Base-by-base conservation (phyloP, 2,797 vertebrate species). In the Pseudochirops corinnae region DNA sequence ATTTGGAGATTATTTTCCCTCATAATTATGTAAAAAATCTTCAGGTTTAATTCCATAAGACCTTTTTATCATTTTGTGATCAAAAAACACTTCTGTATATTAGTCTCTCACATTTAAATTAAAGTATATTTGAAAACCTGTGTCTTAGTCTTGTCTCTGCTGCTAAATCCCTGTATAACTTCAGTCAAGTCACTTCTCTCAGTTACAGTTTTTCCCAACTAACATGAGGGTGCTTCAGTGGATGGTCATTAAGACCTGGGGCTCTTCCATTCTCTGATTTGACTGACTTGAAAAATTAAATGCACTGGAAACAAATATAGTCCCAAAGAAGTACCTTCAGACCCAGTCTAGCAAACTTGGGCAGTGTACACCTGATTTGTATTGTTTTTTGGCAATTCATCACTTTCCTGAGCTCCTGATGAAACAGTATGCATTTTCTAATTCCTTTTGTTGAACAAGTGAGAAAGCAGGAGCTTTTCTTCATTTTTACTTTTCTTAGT, bases 271-370 rank as follows among this genome's bases (percentile, higher is more conserved):
- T 67, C 33, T 67, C 5, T 33, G 33, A 67, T 67, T 67, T 74
- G 39, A 0, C 39, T 50, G 67, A 90, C 31, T 96, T 96, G 55
- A 94, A 67, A 96, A 93, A 93, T 93, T 96, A 53, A 95, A 94
- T 94, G 91, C 29, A 10, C 9, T 90, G 91, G 67, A 96, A 7
- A 39, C 0, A 5, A 39, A 74, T 16, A 39, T 21, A 10, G 39
- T 39, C n/a, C 2, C 9, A 18, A 46, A 82, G 67, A 82, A 82
- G 16, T 82, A 46, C 9, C 6, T 82, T 82, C 24, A 82, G 39
- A n/a, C 18, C 18, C n/a, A 39, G 67, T 46, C n/a, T 46, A 39
- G n/a, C 67, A 9, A 82, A 82, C 7, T 18, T 82, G 7, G 33
- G 62, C 14, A 74, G 5, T 74, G 18, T 82, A 46, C 18, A 46